Evolutionary conservation across 1,140 invertebrate species (phyloP).

Genomic region (Callitettix versicolor): DNA sequence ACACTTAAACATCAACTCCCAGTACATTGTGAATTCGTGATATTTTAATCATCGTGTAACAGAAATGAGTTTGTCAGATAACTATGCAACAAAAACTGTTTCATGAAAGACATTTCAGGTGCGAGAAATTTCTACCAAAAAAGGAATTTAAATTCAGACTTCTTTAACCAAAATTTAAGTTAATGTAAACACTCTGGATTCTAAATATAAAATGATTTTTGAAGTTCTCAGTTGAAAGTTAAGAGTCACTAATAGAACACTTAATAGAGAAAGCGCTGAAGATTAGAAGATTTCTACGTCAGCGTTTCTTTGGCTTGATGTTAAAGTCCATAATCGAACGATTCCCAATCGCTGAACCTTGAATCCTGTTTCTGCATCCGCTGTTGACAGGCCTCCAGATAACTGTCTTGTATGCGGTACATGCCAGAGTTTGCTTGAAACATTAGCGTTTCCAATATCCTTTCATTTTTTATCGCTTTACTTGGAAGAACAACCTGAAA

Average conservation of each 20-base stretch:
- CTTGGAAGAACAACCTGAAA: constrained; percentile 76
- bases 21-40: too few relatives aligned
- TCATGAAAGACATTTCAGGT: too few relatives aligned
- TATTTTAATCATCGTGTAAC: too few relatives aligned
- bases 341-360: constrained; percentile 66
- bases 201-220: not conserved
- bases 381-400: constrained; percentile 76
- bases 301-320: constrained; percentile 16
- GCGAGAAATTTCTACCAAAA: not conserved
- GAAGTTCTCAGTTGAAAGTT: not conserved
- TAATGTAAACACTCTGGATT: not conserved
- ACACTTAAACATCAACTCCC: too few relatives aligned
- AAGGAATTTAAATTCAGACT: not conserved
- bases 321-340: constrained; percentile 44
- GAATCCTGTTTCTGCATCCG: constrained; percentile 79
- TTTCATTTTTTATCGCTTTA: constrained; percentile 86
- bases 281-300: constrained; percentile 10
- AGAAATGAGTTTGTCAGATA: too few relatives aligned
- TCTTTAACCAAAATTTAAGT: not conserved
- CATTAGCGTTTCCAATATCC: constrained; percentile 85
- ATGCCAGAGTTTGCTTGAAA: constrained; percentile 87
- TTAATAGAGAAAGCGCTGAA: constrained; percentile 1
- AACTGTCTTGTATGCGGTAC: constrained; percentile 80
- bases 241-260: constrained; percentile 1
- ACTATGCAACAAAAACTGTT: too few relatives aligned